A percentile compares a stretch with the other conserved stretches of the same genome.
Evolutionary conservation across 2,888 invertebrate species (phyloP).

Genomic region (Resseliella maxima): DNA sequence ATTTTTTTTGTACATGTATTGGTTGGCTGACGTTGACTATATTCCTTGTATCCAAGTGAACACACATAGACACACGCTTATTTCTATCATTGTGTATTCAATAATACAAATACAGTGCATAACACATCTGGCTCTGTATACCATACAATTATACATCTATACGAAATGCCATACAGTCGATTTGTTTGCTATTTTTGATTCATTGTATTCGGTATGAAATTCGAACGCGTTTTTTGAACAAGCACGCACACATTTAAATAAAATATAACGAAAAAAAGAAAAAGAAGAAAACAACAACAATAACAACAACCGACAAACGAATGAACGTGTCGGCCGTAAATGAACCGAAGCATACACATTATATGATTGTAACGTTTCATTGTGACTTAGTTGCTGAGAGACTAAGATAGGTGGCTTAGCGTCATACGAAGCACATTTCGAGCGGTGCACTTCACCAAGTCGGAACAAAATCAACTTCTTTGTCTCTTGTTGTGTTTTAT

Average conservation of each 20-base stretch:
- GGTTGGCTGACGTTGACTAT: conserved; percentile 22
- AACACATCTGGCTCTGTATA: neutral
- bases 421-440: conserved; percentile 47
- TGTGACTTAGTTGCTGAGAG: conserved; percentile 43
- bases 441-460: conserved; percentile 53
- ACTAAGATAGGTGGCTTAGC: conserved; percentile 55
- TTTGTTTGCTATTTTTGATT: too few relatives aligned
- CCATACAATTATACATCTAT: neutral
- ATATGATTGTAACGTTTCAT: conserved; percentile 36
- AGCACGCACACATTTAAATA: too few relatives aligned
- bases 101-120: neutral
- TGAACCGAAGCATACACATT: neutral
- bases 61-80: conserved; percentile 8
- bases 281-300: neutral
- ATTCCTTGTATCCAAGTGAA: conserved; percentile 41
- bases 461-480: conserved; percentile 7
- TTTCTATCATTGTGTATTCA: neutral
- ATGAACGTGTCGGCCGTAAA: neutral
- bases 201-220: too few relatives aligned
- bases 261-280: too few relatives aligned
- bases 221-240: too few relatives aligned
- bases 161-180: too few relatives aligned
- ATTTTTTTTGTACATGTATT: neutral
- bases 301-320: neutral
- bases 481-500: neutral